Base-by-base conservation (phyloP, 2,797 vertebrate genomes). In the Notoglanidium macrostoma region DNA sequence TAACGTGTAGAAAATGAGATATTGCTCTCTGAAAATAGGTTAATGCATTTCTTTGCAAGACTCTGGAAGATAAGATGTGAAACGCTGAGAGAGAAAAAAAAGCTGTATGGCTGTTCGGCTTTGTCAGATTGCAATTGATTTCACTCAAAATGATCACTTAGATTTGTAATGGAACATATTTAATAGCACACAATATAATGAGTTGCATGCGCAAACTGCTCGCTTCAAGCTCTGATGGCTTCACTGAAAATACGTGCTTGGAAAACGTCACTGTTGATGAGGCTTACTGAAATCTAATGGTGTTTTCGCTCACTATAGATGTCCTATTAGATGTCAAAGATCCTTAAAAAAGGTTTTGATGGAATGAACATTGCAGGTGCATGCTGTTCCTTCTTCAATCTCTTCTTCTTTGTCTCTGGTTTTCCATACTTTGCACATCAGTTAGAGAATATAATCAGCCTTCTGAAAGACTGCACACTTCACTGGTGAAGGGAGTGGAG, bases 401-500 rank as follows among this genome's bases (percentile, higher is more conserved):
- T 91, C 86, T 78, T 40, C 90, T 81, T 87, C 88, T 88, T 63
- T 82, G 86, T 85, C 79, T 90, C 90, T 91, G 81, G 77, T 93
- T 92, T 77, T 87, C 89, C 86, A 92, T 87, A 92, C 94, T 92
- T 90, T 90, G 93, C 83, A 92, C 88, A 88, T 93, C 94, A 94
- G 94, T 89, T 91, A 93, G 91, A 93, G 95, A 94, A 92, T 87
- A 92, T 92, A 92, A 91, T 92, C 93, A 92, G 92, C 93, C 96
- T 93, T 92, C 94, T 3, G 55, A 59, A 79, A 95, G 92, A 93
- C 92, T 92, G 88, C 89, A 86, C 67, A 85, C 95, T 95, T 95
- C 92, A 94, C 93, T 89, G 93, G 93, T 94, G 96, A 96, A 95
- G 94, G 94, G 94, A 92, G 92, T 93, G 93, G 92, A 95, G 94